Evolutionary conservation across 2,888 invertebrate genomes (phyloP).

Genomic region (Brachyptera risi): DNA sequence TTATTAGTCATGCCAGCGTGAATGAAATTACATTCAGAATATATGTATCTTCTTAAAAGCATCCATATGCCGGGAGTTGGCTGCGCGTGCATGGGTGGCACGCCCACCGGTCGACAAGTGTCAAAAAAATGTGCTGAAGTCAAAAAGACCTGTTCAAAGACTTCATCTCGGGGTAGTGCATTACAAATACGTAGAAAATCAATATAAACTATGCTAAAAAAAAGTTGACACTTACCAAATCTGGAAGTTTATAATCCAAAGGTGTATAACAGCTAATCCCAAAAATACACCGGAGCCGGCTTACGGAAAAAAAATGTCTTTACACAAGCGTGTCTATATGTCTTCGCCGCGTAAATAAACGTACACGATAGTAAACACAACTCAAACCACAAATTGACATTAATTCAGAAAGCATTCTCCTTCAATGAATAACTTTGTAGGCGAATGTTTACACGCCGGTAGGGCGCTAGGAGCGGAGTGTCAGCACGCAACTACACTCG

Average conservation of each 20-base stretch:
- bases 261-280: no score
- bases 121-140: background rate
- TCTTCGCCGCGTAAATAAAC: constrained; percentile 23
- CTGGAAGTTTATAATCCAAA: background rate
- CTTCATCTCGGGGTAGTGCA: no score
- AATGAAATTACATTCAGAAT: no score
- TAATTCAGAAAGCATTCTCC: constrained; percentile 18
- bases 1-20: no score
- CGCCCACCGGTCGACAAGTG: background rate
- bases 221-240: constrained; percentile 11
- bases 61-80: no score
- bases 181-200: background rate
- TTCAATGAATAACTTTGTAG: background rate
- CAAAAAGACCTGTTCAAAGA: background rate
- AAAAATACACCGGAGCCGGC: constrained; percentile 12
- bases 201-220: background rate
- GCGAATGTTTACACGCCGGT: background rate
- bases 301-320: background rate
- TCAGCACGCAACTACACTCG: background rate
- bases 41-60: no score
- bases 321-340: background rate
- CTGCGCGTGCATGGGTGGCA: background rate
- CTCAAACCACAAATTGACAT: constrained; percentile 2
- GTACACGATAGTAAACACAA: constrained; percentile 20
- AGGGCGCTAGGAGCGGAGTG: background rate